Conservation (phyloP, 2,797 vertebrate species). For the Galago senegalensis region DNA sequence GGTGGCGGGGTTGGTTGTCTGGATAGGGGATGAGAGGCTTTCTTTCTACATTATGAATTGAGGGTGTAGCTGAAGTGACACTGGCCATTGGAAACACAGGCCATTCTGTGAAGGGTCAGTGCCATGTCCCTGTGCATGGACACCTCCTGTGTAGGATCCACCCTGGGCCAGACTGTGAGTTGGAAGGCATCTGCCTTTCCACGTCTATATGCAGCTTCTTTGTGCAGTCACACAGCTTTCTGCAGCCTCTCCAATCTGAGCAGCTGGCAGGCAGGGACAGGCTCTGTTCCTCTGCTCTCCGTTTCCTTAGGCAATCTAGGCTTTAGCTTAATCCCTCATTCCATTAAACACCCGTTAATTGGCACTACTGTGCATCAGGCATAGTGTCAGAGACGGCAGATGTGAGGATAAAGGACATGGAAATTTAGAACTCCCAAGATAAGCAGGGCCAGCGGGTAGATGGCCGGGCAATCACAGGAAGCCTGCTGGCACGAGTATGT, state of each 20-base stretch:
- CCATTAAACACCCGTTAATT: neutral
- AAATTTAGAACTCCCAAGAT: neutral
- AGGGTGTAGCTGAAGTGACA: neutral
- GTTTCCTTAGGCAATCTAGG: neutral
- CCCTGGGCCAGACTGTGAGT: neutral
- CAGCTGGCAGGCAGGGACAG: rapidly evolving
- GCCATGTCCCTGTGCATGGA: rapidly evolving
- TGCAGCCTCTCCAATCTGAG: neutral
- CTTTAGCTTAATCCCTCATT: neutral
- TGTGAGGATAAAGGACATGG: neutral
- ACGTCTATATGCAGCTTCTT: rapidly evolving
- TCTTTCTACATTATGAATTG: neutral
- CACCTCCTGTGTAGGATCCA: rapidly evolving
- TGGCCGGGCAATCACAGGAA: no score
- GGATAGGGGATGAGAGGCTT: rapidly evolving
- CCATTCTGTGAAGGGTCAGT: neutral
- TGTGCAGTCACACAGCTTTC: no score
- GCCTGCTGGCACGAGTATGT: rapidly evolving
- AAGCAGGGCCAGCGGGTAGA: rapidly evolving
- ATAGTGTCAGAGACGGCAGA: neutral
- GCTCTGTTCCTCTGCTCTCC: rapidly evolving
- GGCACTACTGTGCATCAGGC: neutral
- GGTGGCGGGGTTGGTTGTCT: rapidly evolving
- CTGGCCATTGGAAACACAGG: rapidly evolving
- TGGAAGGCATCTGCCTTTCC: neutral